Conservation (phyloP, 2,888 invertebrate species). For the Pseudococcus jackbeardsleyi region DNA sequence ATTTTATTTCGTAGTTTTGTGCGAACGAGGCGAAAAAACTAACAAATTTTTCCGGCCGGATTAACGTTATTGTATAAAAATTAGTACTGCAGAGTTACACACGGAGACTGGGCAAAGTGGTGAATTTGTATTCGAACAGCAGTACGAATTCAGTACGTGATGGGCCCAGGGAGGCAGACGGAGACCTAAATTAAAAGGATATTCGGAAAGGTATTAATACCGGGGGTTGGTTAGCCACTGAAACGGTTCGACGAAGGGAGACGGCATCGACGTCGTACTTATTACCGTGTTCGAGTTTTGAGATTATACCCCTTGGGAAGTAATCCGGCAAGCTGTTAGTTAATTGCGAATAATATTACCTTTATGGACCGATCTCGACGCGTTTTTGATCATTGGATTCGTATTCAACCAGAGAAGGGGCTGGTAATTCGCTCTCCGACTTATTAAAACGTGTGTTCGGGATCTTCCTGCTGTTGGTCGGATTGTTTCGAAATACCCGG, state of each 20-base stretch:
- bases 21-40: constrained; percentile 4
- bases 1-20: background rate
- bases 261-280: background rate
- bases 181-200: background rate
- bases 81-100: background rate
- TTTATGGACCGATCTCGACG: background rate
- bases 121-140: background rate
- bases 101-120: background rate
- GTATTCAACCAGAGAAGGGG: background rate
- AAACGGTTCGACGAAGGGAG: background rate
- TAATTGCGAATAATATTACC: constrained; percentile 56
- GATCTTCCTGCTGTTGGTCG: background rate
- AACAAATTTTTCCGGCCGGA: background rate
- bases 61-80: constrained; percentile 14
- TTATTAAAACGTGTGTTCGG: constrained; percentile 10
- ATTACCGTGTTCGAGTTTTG: constrained; percentile 49
- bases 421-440: background rate
- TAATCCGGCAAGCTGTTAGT: constrained; percentile 54
- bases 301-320: constrained; percentile 52
- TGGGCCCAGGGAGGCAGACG: background rate
- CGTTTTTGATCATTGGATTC: constrained; percentile 37
- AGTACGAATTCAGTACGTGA: background rate
- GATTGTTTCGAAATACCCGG: background rate
- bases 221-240: background rate
- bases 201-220: constrained; percentile 44